Conservation (phyloP, 2,113 vertebrate genomes). For the Odocoileus virginianus region DNA sequence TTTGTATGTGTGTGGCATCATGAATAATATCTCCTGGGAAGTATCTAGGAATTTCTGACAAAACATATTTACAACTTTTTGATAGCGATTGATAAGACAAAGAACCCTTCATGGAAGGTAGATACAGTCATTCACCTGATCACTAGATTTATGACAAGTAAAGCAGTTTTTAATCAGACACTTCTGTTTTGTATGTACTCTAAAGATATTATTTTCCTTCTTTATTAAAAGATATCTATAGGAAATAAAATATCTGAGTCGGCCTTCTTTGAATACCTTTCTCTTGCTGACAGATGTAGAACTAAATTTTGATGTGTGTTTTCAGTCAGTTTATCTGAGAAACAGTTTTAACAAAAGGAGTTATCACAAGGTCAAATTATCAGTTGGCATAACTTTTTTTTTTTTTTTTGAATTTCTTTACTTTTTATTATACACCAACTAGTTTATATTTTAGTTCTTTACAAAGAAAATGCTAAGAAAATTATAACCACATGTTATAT, state of each 20-base stretch:
- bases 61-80: neutral
- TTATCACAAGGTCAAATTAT: neutral
- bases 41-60: neutral
- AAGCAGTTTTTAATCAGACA: neutral
- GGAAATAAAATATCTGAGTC: neutral
- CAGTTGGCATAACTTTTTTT: too few species aligned
- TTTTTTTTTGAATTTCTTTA: slow-evolving; percentile 84
- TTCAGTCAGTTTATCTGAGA: neutral
- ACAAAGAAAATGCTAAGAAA: too few species aligned
- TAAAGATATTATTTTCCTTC: neutral
- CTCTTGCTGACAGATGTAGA: neutral
- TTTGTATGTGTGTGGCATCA: neutral
- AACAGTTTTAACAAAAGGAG: neutral
- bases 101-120: neutral
- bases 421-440: slow-evolving; percentile 84
- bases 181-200: neutral
- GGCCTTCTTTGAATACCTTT: neutral
- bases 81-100: neutral
- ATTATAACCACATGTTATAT: too few species aligned
- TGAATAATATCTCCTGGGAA: neutral
- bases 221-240: neutral
- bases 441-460: slow-evolving; percentile 80
- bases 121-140: neutral
- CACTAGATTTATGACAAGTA: neutral
- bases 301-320: neutral